phyloP scores from a whole-genome alignment of 2,888 invertebrate species.

The Meandrusa payeni region DNA sequence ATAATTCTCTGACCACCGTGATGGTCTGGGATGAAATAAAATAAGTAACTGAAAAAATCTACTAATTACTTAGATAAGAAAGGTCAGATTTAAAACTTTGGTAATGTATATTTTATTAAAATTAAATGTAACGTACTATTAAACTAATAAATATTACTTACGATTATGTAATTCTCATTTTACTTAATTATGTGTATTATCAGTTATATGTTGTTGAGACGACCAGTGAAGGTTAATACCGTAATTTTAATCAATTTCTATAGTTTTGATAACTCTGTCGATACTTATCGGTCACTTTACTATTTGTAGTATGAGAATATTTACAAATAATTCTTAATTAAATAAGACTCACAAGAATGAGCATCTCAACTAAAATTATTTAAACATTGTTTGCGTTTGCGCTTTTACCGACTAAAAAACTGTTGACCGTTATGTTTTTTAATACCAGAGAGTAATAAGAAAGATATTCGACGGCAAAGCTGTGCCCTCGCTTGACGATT shows the following conservation, averaged over 20 bases:
- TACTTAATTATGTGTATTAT: neutral
- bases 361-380: no score
- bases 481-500: constrained; percentile 29
- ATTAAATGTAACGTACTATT: no score
- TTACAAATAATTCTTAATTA: no score
- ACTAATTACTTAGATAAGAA: neutral
- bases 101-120: no score
- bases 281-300: no score
- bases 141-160: neutral
- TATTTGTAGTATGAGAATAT: no score
- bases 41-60: neutral
- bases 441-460: constrained; percentile 16
- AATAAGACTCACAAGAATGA: no score
- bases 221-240: constrained; percentile 1
- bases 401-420: neutral
- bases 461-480: constrained; percentile 14
- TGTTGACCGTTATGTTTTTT: constrained; percentile 11
- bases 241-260: neutral
- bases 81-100: no score
- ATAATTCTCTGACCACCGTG: constrained; percentile 9
- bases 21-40: constrained; percentile 4
- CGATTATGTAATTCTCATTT: constrained; percentile 1
- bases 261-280: no score
- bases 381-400: no score
- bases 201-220: no score